These are phyloP conservation scores for Sandelia bainsii DNA, from an alignment of 2,797 vertebrate species.

Conservation along the genomic window DNA sequence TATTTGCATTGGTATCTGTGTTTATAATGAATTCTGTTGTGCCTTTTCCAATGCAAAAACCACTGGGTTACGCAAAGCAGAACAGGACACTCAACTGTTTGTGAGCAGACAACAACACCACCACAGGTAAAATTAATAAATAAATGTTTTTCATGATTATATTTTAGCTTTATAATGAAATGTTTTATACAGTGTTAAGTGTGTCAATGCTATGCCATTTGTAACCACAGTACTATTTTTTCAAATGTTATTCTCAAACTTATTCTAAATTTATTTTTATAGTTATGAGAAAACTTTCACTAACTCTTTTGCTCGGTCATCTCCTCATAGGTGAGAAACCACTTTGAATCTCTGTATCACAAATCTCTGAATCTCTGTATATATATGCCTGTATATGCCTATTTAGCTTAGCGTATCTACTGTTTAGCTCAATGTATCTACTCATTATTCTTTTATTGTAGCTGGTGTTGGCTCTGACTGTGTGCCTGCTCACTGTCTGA, in stretches of 20 bases:
- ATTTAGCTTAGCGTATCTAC: not conserved
- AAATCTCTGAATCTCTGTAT: not conserved
- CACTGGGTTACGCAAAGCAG: constrained; percentile 51
- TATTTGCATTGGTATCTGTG: constrained; percentile 76
- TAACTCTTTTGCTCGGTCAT: constrained; percentile 32
- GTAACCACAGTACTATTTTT: too few relatives aligned
- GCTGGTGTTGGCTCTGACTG: constrained; percentile 10
- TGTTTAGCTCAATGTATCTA: not conserved
- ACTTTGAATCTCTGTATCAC: not conserved
- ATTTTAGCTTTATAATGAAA: not conserved
- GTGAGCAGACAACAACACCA: not conserved
- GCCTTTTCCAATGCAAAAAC: constrained; percentile 19
- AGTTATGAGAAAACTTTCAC: constrained; percentile 3
- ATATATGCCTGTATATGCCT: not conserved
- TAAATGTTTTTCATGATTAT: not conserved
- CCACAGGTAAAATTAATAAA: constrained; percentile 47
- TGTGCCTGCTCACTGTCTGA: constrained; percentile 7
- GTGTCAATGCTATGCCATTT: too few relatives aligned
- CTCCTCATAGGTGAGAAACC: constrained; percentile 50
- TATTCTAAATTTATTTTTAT: constrained; percentile 16
- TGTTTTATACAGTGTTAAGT: not conserved
- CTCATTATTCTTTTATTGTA: constrained; percentile 17
- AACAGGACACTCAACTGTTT: constrained; percentile 9
- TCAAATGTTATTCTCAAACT: not conserved
- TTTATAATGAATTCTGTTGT: constrained; percentile 35